phyloP scores from a whole-genome alignment of 1,140 invertebrate genomes.

The Heliothis subflexa region DNA sequence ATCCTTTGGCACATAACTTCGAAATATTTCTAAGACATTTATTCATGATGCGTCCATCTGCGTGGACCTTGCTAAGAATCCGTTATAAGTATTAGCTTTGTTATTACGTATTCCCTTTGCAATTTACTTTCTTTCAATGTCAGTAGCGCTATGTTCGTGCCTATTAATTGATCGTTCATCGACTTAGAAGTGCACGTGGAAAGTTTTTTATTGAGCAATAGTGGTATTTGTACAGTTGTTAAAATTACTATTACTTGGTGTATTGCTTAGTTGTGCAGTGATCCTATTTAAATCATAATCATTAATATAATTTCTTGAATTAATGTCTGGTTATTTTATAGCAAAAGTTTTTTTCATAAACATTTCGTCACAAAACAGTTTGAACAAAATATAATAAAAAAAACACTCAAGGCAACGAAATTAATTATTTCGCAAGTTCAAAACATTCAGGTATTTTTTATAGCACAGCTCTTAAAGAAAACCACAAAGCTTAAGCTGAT shows the following conservation, averaged over 20 bases:
- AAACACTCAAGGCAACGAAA: neutral
- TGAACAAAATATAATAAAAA: conserved; percentile 2
- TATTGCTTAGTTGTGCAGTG: neutral
- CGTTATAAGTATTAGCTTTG: neutral
- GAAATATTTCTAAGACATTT: conserved; percentile 1
- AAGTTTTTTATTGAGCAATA: neutral
- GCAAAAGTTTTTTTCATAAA: too few relatives aligned
- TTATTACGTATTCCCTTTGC: conserved; percentile 17
- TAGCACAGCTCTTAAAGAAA: conserved; percentile 17
- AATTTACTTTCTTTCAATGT: conserved; percentile 17
- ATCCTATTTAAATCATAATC: neutral
- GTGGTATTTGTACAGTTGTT: neutral
- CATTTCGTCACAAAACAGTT: neutral
- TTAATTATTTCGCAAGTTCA: conserved; percentile 12
- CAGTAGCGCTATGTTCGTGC: neutral
- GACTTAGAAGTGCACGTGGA: conserved; percentile 16
- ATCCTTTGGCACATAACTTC: neutral
- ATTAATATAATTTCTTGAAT: neutral
- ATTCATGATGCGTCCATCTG: neutral
- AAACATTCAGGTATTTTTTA: conserved; percentile 9
- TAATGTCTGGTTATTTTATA: neutral
- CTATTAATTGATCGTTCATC: conserved; percentile 16
- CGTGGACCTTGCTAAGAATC: conserved; percentile 9
- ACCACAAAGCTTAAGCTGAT: conserved; percentile 35
- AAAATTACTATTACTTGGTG: neutral